A percentile compares a stretch with the other conserved stretches of the same genome.
Evolutionary conservation across 2,113 vertebrate genomes (phyloP).

Genomic region (Apodemus speciosus): DNA sequence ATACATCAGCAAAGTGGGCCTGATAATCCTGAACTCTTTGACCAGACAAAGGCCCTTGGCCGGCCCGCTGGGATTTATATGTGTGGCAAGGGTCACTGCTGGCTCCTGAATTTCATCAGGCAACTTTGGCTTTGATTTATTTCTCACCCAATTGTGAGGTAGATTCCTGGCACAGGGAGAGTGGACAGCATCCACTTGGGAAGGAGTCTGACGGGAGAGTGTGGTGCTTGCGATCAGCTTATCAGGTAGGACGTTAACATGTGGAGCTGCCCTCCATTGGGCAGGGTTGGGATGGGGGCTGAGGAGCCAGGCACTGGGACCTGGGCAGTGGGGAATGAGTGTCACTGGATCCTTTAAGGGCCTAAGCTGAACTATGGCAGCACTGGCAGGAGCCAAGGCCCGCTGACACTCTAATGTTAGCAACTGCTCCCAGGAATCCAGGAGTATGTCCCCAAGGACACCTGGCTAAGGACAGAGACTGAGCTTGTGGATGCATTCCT

Average conservation of each 20-base stretch:
- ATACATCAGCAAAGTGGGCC: conserved; percentile 89
- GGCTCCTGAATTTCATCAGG: conserved; percentile 87
- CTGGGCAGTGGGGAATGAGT: background rate
- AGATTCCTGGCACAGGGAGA: conserved; percentile 82
- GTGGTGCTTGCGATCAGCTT: background rate
- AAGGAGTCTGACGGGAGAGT: conserved; percentile 55
- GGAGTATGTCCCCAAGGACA: background rate
- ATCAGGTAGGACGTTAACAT: background rate
- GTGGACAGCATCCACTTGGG: conserved; percentile 37
- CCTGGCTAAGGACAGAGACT: background rate
- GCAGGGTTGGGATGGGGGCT: background rate
- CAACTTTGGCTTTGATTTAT: conserved; percentile 84
- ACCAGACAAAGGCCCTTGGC: conserved; percentile 80
- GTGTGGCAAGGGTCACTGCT: conserved; percentile 81
- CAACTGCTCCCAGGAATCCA: background rate
- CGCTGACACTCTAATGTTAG: background rate
- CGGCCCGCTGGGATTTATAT: conserved; percentile 84
- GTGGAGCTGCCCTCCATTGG: background rate
- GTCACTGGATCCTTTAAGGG: background rate
- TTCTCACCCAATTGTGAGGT: conserved; percentile 75
- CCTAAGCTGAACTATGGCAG: background rate
- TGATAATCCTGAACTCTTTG: conserved; percentile 85
- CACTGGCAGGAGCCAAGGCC: background rate
- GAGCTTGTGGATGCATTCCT: background rate
- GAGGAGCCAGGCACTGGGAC: background rate